These are phyloP conservation scores for Pangasianodon gigas DNA, from an alignment of 2,113 vertebrate genomes.

Conservation along the genomic window DNA sequence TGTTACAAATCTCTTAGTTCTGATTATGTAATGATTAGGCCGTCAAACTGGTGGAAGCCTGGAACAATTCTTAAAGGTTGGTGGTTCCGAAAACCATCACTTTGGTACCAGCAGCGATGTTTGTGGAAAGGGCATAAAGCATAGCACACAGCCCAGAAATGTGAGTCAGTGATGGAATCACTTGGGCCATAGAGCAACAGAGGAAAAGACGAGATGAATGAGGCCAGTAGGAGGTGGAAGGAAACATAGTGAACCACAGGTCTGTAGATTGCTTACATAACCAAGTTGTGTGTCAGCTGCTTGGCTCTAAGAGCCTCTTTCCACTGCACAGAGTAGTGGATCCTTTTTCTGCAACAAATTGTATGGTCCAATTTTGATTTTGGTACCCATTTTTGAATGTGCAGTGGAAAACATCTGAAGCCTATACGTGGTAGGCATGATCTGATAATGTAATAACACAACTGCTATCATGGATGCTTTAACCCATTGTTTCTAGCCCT, in stretches of 20 bases:
- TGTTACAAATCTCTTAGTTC: neutral
- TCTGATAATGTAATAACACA: neutral
- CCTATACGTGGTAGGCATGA: neutral
- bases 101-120: neutral
- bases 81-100: neutral
- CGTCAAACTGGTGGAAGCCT: neutral
- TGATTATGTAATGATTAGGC: neutral
- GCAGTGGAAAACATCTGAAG: neutral
- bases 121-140: slow-evolving; percentile 7
- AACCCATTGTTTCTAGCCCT: neutral
- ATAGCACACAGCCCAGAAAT: neutral
- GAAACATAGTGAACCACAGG: slow-evolving; percentile 22
- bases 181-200: neutral
- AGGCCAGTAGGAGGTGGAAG: slow-evolving; percentile 4
- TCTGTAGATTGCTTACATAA: slow-evolving; percentile 21
- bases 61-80: neutral
- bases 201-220: slow-evolving; percentile 7
- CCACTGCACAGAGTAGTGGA: neutral
- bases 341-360: neutral
- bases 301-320: neutral
- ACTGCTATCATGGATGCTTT: neutral
- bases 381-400: neutral
- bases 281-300: neutral
- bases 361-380: neutral
- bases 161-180: neutral